Percentiles rank a stretch among this genome's conserved stretches.
Conservation (phyloP, 53 echinoderm and acorn worm genomes). For the Antedon mediterranea region DNA sequence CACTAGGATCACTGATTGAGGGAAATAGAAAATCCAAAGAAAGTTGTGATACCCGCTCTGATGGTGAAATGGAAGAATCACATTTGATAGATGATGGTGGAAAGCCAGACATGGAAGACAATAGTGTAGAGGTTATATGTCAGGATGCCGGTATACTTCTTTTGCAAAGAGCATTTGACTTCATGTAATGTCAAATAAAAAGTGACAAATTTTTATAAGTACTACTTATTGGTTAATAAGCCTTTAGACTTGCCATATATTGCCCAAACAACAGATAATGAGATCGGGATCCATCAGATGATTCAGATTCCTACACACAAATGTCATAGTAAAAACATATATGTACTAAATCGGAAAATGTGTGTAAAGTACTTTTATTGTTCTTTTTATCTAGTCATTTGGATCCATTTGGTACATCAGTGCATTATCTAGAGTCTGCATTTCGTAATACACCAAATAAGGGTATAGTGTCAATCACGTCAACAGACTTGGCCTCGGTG, state of each 20-base stretch:
- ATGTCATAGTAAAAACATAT: too few species aligned
- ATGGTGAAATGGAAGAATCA: too few species aligned
- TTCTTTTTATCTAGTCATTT: conserved; percentile 14
- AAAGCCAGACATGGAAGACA: neutral
- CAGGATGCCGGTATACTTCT: conserved; percentile 30
- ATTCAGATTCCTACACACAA: too few species aligned
- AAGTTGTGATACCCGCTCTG: too few species aligned
- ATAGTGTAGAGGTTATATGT: conserved; percentile 14
- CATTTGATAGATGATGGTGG: neutral
- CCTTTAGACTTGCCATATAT: too few species aligned
- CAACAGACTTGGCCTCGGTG: conserved; percentile 32
- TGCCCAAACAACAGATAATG: too few species aligned
- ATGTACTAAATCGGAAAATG: too few species aligned
- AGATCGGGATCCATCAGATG: too few species aligned
- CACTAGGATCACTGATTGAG: neutral
- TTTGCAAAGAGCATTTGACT: conserved; percentile 34
- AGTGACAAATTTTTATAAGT: too few species aligned
- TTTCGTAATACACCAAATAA: conserved; percentile 33
- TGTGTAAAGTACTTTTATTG: too few species aligned
- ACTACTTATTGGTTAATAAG: too few species aligned
- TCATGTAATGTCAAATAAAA: conserved; percentile 33
- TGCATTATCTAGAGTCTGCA: conserved; percentile 39
- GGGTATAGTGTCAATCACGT: conserved; percentile 37
- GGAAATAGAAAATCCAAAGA: neutral
- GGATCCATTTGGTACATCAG: conserved; percentile 47